phyloP scores from a whole-genome alignment of 2,888 invertebrate species.

The Microchrysa polita region DNA sequence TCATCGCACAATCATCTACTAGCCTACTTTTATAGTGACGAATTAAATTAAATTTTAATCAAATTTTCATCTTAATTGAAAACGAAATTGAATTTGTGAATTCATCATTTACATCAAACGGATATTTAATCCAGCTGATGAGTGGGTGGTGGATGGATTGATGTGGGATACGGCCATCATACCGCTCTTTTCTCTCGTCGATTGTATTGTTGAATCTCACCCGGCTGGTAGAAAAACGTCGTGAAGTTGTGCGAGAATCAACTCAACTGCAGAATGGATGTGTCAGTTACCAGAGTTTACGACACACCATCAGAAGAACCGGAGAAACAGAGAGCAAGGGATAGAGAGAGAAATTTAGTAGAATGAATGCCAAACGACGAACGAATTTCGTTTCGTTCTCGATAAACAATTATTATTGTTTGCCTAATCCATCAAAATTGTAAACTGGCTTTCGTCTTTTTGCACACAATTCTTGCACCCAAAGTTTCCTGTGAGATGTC shows the following conservation, averaged over 20 bases:
- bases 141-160: not conserved
- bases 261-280: too few species aligned
- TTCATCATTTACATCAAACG: slow-evolving; percentile 38
- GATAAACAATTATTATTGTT: slow-evolving; percentile 32
- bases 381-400: not conserved
- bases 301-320: too few species aligned
- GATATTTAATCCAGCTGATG: slow-evolving; percentile 23
- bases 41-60: slow-evolving; percentile 40
- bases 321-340: not conserved
- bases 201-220: too few species aligned
- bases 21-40: slow-evolving; percentile 4
- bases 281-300: too few species aligned
- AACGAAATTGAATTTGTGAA: slow-evolving; percentile 38
- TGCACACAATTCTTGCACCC: too few species aligned
- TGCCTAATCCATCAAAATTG: slow-evolving; percentile 29
- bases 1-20: too few species aligned
- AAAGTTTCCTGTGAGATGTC: too few species aligned
- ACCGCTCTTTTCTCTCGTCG: not conserved
- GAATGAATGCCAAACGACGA: not conserved
- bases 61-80: slow-evolving; percentile 42
- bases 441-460: not conserved
- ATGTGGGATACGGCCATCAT: not conserved
- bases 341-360: not conserved
- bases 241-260: too few species aligned
- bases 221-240: too few species aligned